Evolutionary conservation across 2,888 invertebrate genomes (phyloP), one percentile per base, ranked within the genome.

Genomic region (Taenaris catops): DNA sequence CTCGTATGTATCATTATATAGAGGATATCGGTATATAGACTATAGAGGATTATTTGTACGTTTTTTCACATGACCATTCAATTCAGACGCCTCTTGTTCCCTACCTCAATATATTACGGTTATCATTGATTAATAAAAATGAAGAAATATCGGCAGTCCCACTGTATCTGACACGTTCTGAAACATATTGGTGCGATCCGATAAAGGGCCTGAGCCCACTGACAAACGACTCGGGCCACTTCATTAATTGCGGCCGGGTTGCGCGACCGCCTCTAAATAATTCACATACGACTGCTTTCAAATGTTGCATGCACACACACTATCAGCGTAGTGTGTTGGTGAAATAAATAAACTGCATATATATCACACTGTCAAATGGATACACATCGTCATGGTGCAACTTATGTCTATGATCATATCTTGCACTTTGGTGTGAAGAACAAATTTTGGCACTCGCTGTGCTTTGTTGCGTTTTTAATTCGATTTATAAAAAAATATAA

Each of bases 191-290:
- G 38, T 42, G 54, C 62, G 59, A 63, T 61, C 61, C 32, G 23
- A 26, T 33, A 27, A 36, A 61, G 67, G 65, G 63, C 66, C 55
- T 54, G 64, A 49, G 61, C 56, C 63, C 70, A 60, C 68, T 83
- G 80, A 80, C 78, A 80, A 83, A 81, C 76, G 75, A 70, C 72
- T 72, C 53, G 64, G 65, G 64, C 68, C 70, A 76, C 73, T 80
- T 76, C 78, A 83, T 81, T 84, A 84, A 81, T 83, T 79, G 78
- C 62, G 71, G 68, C 61, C 64, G 69, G 70, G 63, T 71, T 67
- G 69, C 58, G 62, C 65, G 59, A 64, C 78, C 74, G 65, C 70
- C 69, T 75, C 71, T 81, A 74, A 80, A 84, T 84, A 80, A 83
- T 81, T 79, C 74, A 74, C 79, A 69, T 65, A 65, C 66, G 64